Evolutionary conservation across 2,888 invertebrate genomes (phyloP).

Genomic region (Drosophila setosimentum): DNA sequence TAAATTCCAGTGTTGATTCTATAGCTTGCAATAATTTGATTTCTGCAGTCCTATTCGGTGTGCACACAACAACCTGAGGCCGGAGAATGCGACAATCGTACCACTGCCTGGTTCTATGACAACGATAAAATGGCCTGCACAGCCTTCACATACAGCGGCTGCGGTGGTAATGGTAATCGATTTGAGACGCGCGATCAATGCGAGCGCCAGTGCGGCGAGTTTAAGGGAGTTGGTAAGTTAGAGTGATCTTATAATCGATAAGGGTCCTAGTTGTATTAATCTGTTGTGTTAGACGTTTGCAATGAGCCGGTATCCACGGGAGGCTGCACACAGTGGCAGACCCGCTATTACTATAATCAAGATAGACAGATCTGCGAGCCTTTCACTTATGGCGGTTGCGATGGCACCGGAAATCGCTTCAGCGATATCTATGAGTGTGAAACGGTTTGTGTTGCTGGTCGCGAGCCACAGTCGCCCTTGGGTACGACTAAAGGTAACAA

Average conservation of each 20-base stretch:
- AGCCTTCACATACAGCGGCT: conserved; percentile 90
- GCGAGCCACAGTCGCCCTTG: conserved; percentile 85
- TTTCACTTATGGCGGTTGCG: conserved; percentile 93
- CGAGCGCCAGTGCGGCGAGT: conserved; percentile 91
- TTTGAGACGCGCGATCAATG: conserved; percentile 92
- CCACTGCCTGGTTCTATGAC: conserved; percentile 92
- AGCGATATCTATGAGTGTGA: conserved; percentile 90
- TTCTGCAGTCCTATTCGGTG: conserved; percentile 68
- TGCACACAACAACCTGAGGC: conserved; percentile 87
- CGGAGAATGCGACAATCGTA: conserved; percentile 89
- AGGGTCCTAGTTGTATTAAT: conserved; percentile 46
- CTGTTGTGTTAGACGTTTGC: conserved; percentile 89
- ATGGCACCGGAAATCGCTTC: conserved; percentile 94
- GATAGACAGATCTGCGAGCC: conserved; percentile 87
- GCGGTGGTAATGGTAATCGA: conserved; percentile 91
- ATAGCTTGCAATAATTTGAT: neutral
- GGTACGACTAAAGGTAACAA: conserved; percentile 82
- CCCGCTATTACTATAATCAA: conserved; percentile 89
- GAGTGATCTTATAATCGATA: neutral
- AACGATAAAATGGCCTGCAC: conserved; percentile 86
- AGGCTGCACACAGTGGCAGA: conserved; percentile 88
- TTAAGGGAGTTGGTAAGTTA: conserved; percentile 88
- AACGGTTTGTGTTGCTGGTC: conserved; percentile 88
- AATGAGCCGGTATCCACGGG: conserved; percentile 89
- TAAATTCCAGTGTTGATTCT: neutral